phyloP scores from a whole-genome alignment of 1,140 invertebrate species.

The Lordiphosa collinella region DNA sequence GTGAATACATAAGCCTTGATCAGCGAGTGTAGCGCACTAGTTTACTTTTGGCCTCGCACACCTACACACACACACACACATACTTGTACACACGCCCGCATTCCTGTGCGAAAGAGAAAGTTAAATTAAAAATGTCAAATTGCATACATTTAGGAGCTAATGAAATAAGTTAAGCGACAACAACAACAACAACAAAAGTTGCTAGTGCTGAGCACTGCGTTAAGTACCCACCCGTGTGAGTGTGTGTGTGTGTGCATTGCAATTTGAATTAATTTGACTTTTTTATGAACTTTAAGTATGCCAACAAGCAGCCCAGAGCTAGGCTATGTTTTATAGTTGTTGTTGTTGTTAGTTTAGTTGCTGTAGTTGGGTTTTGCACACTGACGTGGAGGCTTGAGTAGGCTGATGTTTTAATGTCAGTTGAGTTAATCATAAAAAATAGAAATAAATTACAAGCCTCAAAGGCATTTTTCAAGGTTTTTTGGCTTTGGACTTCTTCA shows the following conservation, averaged over 20 bases:
- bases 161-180: conserved; percentile 73
- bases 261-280: conserved; percentile 75
- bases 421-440: too few relatives aligned
- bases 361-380: conserved; percentile 11
- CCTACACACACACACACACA: not conserved
- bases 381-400: conserved; percentile 10
- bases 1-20: not conserved
- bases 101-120: conserved; percentile 50
- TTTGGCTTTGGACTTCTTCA: too few relatives aligned
- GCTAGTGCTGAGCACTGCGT: conserved; percentile 51
- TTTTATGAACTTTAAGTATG: conserved; percentile 74
- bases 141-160: conserved; percentile 76
- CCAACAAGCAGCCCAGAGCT: conserved; percentile 60
- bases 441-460: too few relatives aligned
- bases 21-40: not conserved
- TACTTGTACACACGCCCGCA: not conserved
- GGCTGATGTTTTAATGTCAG: too few relatives aligned
- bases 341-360: conserved; percentile 7
- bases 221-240: conserved; percentile 44
- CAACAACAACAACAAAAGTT: conserved; percentile 33
- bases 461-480: too few relatives aligned
- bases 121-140: conserved; percentile 77
- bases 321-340: conserved; percentile 35
- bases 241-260: conserved; percentile 58
- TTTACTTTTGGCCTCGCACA: conserved; percentile 10